Conservation (phyloP, 2,797 vertebrate genomes). For the Hirundo rustica region DNA sequence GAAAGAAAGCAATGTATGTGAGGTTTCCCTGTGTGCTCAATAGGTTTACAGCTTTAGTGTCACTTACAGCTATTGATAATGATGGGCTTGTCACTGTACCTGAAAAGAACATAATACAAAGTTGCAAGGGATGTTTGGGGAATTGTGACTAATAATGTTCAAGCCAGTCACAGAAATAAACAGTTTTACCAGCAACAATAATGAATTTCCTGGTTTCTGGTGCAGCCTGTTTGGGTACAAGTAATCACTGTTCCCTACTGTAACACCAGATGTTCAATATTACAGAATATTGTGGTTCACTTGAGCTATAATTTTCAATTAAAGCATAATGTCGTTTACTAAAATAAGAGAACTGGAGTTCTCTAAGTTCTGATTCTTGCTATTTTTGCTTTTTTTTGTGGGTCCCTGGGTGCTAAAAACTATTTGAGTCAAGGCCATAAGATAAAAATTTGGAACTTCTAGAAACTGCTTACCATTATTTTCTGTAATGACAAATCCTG, state of each 20-base stretch:
- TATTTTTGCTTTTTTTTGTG: neutral
- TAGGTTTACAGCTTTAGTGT: neutral
- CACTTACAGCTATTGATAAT: neutral
- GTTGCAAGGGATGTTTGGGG: neutral
- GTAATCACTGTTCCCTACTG: neutral
- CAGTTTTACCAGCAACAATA: neutral
- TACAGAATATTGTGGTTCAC: neutral
- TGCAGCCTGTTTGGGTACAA: neutral
- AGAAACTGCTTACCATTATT: neutral
- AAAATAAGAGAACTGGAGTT: neutral
- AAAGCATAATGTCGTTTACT: neutral
- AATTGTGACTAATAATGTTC: neutral
- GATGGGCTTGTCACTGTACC: neutral
- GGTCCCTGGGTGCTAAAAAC: neutral
- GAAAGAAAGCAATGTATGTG: neutral
- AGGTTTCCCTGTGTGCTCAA: neutral
- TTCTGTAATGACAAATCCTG: neutral
- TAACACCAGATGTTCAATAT: neutral
- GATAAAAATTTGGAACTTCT: neutral
- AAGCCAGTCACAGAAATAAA: neutral
- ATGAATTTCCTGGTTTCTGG: neutral
- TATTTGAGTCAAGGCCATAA: neutral
- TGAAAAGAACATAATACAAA: neutral
- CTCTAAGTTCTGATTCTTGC: fast-evolving
- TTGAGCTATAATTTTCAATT: neutral